Evolutionary conservation across 92 coral and sea anemone species (phyloP).

Genomic region (Scolanthus callimorphus): DNA sequence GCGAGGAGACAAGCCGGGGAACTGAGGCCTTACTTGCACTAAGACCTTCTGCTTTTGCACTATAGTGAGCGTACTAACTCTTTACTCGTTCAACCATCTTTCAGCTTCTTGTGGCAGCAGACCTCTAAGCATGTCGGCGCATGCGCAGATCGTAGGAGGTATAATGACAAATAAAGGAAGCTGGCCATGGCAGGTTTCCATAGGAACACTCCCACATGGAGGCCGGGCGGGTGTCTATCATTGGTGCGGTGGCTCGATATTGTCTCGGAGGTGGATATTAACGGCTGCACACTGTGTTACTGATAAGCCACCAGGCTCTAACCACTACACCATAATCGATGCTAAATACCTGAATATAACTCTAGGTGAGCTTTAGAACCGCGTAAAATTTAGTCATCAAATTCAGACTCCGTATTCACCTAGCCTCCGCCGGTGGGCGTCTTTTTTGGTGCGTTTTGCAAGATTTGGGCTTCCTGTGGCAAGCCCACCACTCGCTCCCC

Average conservation of each 20-base stretch:
- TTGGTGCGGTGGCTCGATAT: constrained; percentile 70
- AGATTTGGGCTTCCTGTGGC: too few relatives aligned
- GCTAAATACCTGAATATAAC: constrained; percentile 44
- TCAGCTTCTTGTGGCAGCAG: constrained; percentile 65
- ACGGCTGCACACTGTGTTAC: constrained; percentile 77
- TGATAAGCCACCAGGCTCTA: not conserved
- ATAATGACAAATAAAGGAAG: constrained; percentile 56
- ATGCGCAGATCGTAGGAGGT: constrained; percentile 73
- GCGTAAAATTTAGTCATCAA: too few relatives aligned
- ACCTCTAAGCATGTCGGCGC: constrained; percentile 27
- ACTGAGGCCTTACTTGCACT: too few relatives aligned
- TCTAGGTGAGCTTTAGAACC: constrained; percentile 63
- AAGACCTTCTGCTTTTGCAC: too few relatives aligned
- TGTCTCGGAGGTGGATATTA: constrained; percentile 52
- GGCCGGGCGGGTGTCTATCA: constrained; percentile 19
- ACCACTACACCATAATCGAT: constrained; percentile 1
- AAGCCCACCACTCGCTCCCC: too few relatives aligned
- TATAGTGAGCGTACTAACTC: too few relatives aligned
- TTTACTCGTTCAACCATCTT: not conserved
- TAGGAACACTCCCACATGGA: constrained; percentile 38
- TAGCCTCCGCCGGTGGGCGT: too few relatives aligned
- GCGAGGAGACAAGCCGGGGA: too few relatives aligned
- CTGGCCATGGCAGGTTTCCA: constrained; percentile 95
- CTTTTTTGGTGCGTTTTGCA: too few relatives aligned
- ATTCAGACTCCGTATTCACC: too few relatives aligned